Conservation (phyloP, 2,888 invertebrate species). For the Seira ritae region DNA sequence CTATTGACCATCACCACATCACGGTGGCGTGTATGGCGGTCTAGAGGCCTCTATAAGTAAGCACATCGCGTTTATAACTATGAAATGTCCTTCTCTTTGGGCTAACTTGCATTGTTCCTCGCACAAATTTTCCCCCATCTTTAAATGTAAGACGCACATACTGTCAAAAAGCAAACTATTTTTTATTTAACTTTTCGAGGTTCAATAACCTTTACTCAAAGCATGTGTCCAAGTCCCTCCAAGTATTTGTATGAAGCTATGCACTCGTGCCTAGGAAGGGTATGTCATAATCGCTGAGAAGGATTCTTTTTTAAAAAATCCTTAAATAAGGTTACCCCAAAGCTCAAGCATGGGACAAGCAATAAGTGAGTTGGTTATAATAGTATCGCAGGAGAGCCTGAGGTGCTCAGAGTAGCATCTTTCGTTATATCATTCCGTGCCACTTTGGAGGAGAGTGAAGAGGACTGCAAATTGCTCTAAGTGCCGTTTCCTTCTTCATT, state of each 20-base stretch:
- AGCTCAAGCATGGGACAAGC: background rate
- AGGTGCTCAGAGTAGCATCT: background rate
- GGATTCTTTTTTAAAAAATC: conserved; percentile 35
- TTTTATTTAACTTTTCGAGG: conserved; percentile 12
- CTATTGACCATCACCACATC: conserved; percentile 7
- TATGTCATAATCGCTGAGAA: conserved; percentile 38
- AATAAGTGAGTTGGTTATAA: background rate
- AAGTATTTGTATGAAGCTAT: background rate
- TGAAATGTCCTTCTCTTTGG: no score
- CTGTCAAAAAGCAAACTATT: no score
- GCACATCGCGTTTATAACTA: no score
- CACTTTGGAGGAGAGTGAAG: background rate
- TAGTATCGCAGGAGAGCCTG: background rate
- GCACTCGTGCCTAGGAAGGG: conserved; percentile 18
- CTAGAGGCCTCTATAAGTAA: background rate
- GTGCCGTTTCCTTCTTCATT: background rate
- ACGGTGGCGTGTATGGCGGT: background rate
- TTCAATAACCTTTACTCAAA: conserved; percentile 32
- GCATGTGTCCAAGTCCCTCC: conserved; percentile 8
- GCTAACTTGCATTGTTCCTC: no score
- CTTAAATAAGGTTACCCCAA: conserved; percentile 35
- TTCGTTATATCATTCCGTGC: background rate
- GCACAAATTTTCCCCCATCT: no score
- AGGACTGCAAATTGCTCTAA: background rate
- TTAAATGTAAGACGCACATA: no score